Base-by-base conservation (phyloP, 2,888 invertebrate species). In the Magallana nippona region DNA sequence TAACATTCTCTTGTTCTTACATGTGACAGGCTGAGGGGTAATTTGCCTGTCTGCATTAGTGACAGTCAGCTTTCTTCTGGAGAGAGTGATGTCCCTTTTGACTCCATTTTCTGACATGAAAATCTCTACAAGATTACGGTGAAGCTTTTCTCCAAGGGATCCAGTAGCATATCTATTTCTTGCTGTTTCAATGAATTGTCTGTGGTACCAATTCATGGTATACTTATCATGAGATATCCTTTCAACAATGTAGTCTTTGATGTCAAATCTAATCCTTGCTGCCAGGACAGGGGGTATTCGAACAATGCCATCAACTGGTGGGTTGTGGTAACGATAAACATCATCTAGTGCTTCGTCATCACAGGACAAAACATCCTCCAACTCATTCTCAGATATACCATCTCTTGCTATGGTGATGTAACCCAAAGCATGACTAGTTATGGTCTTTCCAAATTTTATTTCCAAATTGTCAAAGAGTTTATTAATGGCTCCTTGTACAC, bases 301-400 rank as follows among this genome's bases (percentile, higher is more conserved):
- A 2, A 93, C 90, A 71, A 91, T 89, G 2, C 93, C 93, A 10
- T 89, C 88, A 8, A 93, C 91, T 10, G 93, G 93, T n/a, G 93
- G 93, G 82, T 93, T 91, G 86, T 93, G 93, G 84, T 89, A 93
- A 55, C 88, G 89, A 85, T 93, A 93, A 0, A 93, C 90, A 55
- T 92, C 92, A 87, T 91, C 88, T 81, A 93, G 86, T n/a, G 92
- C 92, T 63, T 88, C 88, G 86, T 92, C 91, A 84, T 92, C 90
- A 89, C 92, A 93, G 1, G 93, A 93, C 57, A 93, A 87, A 10
- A 89, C 92, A 90, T 93, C 93, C 79, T 93, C 93, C 22, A 93
- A 89, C 85, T 93, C 93, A 83, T 91, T 89, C 62, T 93, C 93
- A 60, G 91, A 91, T 60, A 93, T 86, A 0, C 93, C 93, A 77